Evolutionary conservation across 2,113 vertebrate species (phyloP), one percentile per base, ranked within the genome.

Genomic region (Odocoileus virginianus): DNA sequence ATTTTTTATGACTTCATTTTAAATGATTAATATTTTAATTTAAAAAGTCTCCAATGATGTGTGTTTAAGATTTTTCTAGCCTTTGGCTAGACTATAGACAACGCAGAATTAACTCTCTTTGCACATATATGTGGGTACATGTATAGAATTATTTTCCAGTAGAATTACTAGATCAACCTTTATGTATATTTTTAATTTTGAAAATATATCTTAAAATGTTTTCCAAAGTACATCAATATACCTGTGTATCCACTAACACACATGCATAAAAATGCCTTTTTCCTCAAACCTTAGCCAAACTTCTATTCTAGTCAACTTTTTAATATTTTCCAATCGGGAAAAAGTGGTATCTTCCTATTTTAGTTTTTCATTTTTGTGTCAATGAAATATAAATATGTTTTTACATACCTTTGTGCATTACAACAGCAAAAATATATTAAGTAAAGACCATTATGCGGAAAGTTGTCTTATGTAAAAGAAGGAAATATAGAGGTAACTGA

Each of bases 171-270:
- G 4, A 43, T 92, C 19, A 74, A 81, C 23, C 16, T 79, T 89
- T 83, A n/a, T 27, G 8, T 76, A 2, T 54, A 58, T 84, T 91
- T 97, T 94, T 60, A 87, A 91, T 87, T 97, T 96, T 91, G 43
- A 83, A 97, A 97, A 85, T 67, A 27, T 50, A 58, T 58, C 40
- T 52, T 67, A 92, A 64, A 85, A 76, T 67, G 6, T 74, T 89
- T 52, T 54, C 8, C 40, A 94, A 52, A 91, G 91, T 88, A 19
- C 1, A n/a, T 87, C 50, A 78, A 0, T 54, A 43, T 67, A 16
- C 15, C 47, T 33, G 55, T 17, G 28, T 52, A 30, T 90, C 58
- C 15, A 85, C 45, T 55, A 89, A 76, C 17, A 54, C 9, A 50
- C 13, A 58, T 50, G 27, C 19, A 36, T 54, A 27, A 89, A 57